Percentiles rank a stretch among this genome's conserved stretches.
These are phyloP conservation scores for Pantala flavescens DNA, from an alignment of 1,140 invertebrate species.

Conservation along the genomic window DNA sequence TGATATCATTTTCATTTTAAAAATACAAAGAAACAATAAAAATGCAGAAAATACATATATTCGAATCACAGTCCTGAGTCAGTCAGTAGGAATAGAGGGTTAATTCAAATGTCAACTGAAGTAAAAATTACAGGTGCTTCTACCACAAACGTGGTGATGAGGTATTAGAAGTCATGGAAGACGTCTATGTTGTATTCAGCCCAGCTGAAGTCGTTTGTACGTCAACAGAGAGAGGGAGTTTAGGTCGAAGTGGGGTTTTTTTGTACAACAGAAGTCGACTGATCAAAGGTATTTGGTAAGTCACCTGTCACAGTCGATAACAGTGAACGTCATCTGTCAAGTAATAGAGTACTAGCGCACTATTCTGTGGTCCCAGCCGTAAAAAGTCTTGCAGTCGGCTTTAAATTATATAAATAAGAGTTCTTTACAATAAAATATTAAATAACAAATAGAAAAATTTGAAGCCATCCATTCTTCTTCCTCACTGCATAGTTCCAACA, in stretches of 20 bases:
- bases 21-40: background rate
- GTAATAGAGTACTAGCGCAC: background rate
- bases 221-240: background rate
- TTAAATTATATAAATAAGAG: background rate
- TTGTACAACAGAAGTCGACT: background rate
- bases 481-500: background rate
- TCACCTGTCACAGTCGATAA: background rate
- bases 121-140: background rate
- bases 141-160: too few species aligned
- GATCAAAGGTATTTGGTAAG: background rate
- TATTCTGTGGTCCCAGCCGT: background rate
- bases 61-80: background rate
- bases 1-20: background rate
- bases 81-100: background rate
- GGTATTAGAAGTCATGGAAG: background rate
- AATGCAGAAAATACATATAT: background rate
- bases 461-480: background rate
- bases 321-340: background rate
- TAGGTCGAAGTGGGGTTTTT: background rate
- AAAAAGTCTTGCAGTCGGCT: background rate
- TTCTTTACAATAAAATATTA: slow-evolving; percentile 1
- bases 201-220: background rate
- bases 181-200: background rate
- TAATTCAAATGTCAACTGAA: background rate
- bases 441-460: slow-evolving; percentile 1